Base-by-base conservation (phyloP, 1,140 invertebrate genomes). In the Bombus waltoni region DNA sequence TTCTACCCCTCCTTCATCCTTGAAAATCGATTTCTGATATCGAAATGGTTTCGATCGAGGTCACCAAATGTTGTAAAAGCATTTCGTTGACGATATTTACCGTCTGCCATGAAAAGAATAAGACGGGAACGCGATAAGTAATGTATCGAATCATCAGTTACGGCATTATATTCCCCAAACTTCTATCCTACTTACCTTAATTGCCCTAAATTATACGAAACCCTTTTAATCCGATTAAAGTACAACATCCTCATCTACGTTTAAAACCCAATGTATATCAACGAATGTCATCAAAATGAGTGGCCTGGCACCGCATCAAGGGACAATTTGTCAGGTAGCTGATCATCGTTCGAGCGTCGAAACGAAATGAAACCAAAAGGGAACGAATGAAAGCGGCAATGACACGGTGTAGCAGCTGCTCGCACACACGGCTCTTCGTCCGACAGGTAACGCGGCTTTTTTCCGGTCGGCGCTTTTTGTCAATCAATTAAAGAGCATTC, bases 401-500 rank as follows among this genome's bases (percentile, higher is more conserved):
- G 84, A 91, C 87, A 88, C 89, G 83, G 83, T 75, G 71, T n/a
- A 15, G 59, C 86, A 77, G 80, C 79, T 88, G 86, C 80, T 59
- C 42, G 85, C 35, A 35, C 47, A 78, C 66, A 57, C 71, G 66
- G 66, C 32, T 35, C n/a, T 35, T 38, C 66, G 32, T 13, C 32
- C 32, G 15, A 35, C 87, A 87, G 75, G 75, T 82, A 84, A 87
- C 38, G 42, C 79, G 65, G 78, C 86, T 89, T 91, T 93, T 79
- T 91, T 91, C 88, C 90, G 79, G 73, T 70, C 74, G 83, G 83
- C 85, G 77, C 86, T 94, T 93, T 93, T 93, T 91, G 90, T 93
- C 92, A 93, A 93, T 94, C 93, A 93, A 93, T 94, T 93, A 93
- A 93, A 90, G 73, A 83, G 88, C 89, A 80, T 88, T 89, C 82